Conservation (phyloP, 2,113 vertebrate genomes). For the Cryptotis parvus region DNA sequence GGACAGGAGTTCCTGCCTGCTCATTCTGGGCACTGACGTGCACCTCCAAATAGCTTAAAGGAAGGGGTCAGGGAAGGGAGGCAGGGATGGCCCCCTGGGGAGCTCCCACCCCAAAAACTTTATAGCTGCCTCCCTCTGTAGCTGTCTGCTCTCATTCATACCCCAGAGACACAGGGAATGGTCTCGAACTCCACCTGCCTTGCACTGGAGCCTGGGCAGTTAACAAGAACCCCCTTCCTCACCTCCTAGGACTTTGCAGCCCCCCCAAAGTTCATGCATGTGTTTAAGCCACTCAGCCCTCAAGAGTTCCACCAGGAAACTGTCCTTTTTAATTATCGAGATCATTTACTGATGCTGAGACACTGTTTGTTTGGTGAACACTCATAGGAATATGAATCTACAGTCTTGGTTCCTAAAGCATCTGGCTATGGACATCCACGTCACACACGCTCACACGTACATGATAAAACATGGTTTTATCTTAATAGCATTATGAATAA, state of each 20-base stretch:
- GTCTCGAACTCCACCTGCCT: slow-evolving; percentile 45
- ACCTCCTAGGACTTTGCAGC: background rate
- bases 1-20: background rate
- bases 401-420: too few relatives aligned
- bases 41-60: too few relatives aligned
- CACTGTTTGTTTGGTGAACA: slow-evolving; percentile 54
- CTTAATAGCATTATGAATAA: slow-evolving; percentile 69
- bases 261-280: too few relatives aligned
- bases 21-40: too few relatives aligned
- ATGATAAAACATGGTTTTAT: slow-evolving; percentile 47
- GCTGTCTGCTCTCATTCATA: too few relatives aligned
- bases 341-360: slow-evolving; percentile 64
- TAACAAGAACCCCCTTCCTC: background rate
- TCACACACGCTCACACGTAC: background rate
- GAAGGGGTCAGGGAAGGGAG: background rate
- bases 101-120: background rate
- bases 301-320: slow-evolving; percentile 47
- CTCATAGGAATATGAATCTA: slow-evolving; percentile 66
- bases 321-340: slow-evolving; percentile 64
- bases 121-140: background rate
- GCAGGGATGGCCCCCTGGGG: slow-evolving; percentile 32
- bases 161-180: background rate
- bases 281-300: too few relatives aligned
- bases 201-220: background rate
- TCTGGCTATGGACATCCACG: too few relatives aligned